Conservation (phyloP, 2,797 vertebrate genomes). For the Falco cherrug region DNA sequence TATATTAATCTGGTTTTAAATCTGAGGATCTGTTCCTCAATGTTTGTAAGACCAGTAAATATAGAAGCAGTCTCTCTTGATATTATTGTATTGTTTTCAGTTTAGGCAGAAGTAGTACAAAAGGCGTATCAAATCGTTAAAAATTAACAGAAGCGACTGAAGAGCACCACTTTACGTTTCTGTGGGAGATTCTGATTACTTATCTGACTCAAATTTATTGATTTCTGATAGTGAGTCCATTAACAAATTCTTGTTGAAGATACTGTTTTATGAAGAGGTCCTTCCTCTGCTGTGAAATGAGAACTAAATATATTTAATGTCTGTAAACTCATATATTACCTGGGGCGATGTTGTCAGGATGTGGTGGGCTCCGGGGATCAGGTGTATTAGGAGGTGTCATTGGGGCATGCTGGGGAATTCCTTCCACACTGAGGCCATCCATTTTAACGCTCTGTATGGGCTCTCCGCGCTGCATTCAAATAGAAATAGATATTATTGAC, state of each 20-base stretch:
- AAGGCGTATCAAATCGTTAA: not conserved
- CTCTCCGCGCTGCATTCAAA: conserved; percentile 68
- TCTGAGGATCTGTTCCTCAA: not conserved
- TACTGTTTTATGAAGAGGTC: not conserved
- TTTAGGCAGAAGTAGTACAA: not conserved
- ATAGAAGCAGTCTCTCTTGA: not conserved
- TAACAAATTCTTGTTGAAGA: not conserved
- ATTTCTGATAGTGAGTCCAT: not conserved
- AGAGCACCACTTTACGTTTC: not conserved
- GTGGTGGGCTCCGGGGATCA: conserved; percentile 76
- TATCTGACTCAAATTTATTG: not conserved
- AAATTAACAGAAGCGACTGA: not conserved
- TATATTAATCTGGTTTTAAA: not conserved
- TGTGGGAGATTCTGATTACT: not conserved
- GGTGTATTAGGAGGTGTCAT: conserved; percentile 79
- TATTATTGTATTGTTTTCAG: not conserved
- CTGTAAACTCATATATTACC: conserved; percentile 72
- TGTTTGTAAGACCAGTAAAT: not conserved
- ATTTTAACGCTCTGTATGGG: conserved; percentile 71
- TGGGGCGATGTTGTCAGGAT: conserved; percentile 89
- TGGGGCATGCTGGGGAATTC: conserved; percentile 73
- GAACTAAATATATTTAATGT: not conserved
- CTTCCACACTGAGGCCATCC: conserved; percentile 62
- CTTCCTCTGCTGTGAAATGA: not conserved
- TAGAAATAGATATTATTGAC: conserved; percentile 7